Base-by-base conservation (phyloP, 2,113 vertebrate species). In the Daphoenositta chrysoptera region DNA sequence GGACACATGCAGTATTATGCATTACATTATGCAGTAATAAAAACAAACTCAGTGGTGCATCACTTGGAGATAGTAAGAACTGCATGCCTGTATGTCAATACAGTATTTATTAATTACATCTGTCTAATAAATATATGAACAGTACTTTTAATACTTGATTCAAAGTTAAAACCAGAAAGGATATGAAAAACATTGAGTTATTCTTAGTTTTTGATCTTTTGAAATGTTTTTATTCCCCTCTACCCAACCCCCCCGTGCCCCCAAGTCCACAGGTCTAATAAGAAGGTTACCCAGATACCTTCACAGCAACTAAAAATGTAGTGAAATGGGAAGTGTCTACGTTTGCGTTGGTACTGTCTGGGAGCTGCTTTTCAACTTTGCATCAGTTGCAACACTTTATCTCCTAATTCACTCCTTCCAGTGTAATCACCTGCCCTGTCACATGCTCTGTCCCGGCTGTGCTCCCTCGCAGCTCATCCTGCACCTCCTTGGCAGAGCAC, bases 231-330 rank as follows among this genome's bases (percentile, higher is more conserved):
- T n/a, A 39, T 23, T 39, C 8, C 27, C 19, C 10, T 31, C 11
- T 33, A 23, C 16, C 18, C 19, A n/a, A n/a, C 12, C 23, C 6
- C 5, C 3, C 2, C 15, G 40, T n/a, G n/a, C n/a, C 2, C 0
- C 14, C 14, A 33, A 53, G 51, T 57, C 51, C 27, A 7, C 33
- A 23, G 12, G 7, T 63, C 15, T 61, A 51, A 26, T 61, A 47
- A 69, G n/a, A 26, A 79, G 18, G 7, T 83, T 89, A 27, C 11
- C 7, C 13, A 48, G 33, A 20, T 63, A 39, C 13, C 11, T 72
- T 47, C 42, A 33, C 30, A 57, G 48, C 33, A 28, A 82, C 37
- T 70, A 37, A 63, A 85, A 77, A 28, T 33, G 26, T 21, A 53
- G 4, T 42, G 35, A 35, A 76, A 80, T 78, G 26, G 65, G 37